Conservation (phyloP, 2,113 vertebrate species). For the Triplophysa tibetana region DNA sequence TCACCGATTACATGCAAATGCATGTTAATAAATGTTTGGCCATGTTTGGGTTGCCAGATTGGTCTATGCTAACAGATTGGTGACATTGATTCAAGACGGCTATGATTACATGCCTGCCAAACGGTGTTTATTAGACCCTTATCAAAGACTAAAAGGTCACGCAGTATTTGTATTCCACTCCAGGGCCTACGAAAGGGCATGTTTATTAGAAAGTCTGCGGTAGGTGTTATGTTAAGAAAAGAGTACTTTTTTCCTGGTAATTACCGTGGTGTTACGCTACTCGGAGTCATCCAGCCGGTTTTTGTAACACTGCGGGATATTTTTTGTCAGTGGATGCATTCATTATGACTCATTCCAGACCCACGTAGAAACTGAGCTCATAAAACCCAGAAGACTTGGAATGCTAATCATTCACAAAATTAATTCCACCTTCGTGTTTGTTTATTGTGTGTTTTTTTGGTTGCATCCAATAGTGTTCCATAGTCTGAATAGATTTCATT, state of each 20-base stretch:
- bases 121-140: constrained; percentile 15
- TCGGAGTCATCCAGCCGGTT: constrained; percentile 2
- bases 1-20: neutral
- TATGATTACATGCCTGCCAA: constrained; percentile 2
- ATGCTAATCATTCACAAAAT: neutral
- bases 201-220: constrained; percentile 21
- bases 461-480: too few relatives aligned
- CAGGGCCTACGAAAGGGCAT: constrained; percentile 10
- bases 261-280: neutral
- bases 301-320: constrained; percentile 24
- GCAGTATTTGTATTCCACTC: constrained; percentile 9
- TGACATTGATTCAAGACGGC: constrained; percentile 3
- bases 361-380: neutral
- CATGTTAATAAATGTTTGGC: neutral
- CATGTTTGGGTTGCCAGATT: neutral
- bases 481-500: too few relatives aligned
- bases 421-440: neutral
- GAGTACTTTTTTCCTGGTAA: neutral
- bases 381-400: neutral
- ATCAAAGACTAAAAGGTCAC: constrained; percentile 31
- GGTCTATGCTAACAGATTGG: constrained; percentile 2
- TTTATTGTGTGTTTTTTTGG: neutral
- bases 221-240: constrained; percentile 30
- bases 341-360: constrained; percentile 29
- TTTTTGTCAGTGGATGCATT: neutral